Evolutionary conservation across 2,888 invertebrate species (phyloP).

Genomic region (Papilio protenor): DNA sequence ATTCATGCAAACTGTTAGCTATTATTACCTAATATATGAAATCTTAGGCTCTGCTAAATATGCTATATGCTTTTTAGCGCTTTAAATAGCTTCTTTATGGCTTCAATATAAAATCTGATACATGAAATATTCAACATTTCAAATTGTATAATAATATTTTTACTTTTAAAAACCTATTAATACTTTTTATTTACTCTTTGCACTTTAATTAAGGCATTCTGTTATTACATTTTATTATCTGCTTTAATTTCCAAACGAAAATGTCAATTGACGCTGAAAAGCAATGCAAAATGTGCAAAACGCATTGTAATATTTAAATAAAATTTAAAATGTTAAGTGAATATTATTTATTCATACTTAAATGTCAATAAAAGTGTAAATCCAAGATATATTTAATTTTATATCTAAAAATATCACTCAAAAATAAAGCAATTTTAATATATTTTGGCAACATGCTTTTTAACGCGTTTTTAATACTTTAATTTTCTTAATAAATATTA

Average conservation of each 20-base stretch:
- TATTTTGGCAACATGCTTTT: slow-evolving; percentile 38
- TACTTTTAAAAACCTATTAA: slow-evolving; percentile 1
- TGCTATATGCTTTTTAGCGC: background rate
- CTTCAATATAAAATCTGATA: slow-evolving; percentile 7
- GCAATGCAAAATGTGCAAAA: slow-evolving; percentile 10
- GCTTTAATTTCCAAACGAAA: slow-evolving; percentile 8
- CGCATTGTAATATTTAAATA: background rate
- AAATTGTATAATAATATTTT: slow-evolving; percentile 21
- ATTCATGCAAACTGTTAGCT: background rate
- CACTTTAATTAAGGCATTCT: slow-evolving; percentile 41
- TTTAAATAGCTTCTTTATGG: slow-evolving; percentile 10
- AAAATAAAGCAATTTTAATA: slow-evolving; percentile 30
- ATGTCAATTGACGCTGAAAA: background rate
- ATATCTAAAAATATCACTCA: slow-evolving; percentile 27
- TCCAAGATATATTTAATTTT: slow-evolving; percentile 15
- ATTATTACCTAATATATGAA: background rate
- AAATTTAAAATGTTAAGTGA: slow-evolving; percentile 5
- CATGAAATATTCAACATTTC: background rate
- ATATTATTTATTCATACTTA: slow-evolving; percentile 7
- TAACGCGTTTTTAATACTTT: slow-evolving; percentile 26
- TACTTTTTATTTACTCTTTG: slow-evolving; percentile 19
- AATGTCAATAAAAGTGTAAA: slow-evolving; percentile 3
- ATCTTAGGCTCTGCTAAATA: background rate
- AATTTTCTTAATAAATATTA: slow-evolving; percentile 20
- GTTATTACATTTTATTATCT: slow-evolving; percentile 7